These are phyloP conservation scores for Drosophila guanche DNA, from an alignment of 1,140 invertebrate genomes.

Conservation along the genomic window DNA sequence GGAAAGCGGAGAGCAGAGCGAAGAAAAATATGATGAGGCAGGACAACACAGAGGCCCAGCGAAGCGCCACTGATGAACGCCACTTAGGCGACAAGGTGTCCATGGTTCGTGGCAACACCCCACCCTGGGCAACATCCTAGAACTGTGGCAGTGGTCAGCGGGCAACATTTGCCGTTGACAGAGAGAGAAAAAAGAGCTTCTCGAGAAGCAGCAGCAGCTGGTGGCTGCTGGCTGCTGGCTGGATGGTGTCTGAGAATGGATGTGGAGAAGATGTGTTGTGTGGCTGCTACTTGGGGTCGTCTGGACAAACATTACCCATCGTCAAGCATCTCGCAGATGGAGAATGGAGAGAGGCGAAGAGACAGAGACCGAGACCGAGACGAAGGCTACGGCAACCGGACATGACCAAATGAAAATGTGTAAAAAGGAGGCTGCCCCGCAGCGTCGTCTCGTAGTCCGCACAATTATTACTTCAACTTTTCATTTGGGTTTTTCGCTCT, in stretches of 20 bases:
- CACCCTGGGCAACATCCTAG: constrained; percentile 4
- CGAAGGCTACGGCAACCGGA: constrained; percentile 43
- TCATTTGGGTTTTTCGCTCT: constrained; percentile 57
- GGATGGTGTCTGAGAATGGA: constrained; percentile 12
- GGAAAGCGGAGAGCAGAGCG: constrained; percentile 23
- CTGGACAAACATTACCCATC: constrained; percentile 80
- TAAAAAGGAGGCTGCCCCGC: constrained; percentile 48
- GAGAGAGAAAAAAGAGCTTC: constrained; percentile 35
- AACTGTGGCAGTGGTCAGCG: constrained; percentile 38
- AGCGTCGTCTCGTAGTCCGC: constrained; percentile 52
- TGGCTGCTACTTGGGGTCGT: constrained; percentile 76
- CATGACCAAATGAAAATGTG: constrained; percentile 81
- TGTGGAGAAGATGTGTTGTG: constrained; percentile 40
- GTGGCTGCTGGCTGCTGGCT: too few species aligned
- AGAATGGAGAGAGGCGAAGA: too few species aligned
- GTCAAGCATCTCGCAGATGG: constrained; percentile 24
- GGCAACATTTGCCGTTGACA: constrained; percentile 78
- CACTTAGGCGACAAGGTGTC: constrained; percentile 74
- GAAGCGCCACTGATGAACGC: constrained; percentile 78
- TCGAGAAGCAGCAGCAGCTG: constrained; percentile 19
- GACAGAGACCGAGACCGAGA: too few species aligned
- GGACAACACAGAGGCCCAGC: constrained; percentile 48
- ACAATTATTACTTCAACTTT: constrained; percentile 79
- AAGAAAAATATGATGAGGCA: constrained; percentile 44
- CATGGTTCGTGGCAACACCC: constrained; percentile 17